Evolutionary conservation across 1,140 invertebrate genomes (phyloP).

Genomic region (Bradynema listronoti): DNA sequence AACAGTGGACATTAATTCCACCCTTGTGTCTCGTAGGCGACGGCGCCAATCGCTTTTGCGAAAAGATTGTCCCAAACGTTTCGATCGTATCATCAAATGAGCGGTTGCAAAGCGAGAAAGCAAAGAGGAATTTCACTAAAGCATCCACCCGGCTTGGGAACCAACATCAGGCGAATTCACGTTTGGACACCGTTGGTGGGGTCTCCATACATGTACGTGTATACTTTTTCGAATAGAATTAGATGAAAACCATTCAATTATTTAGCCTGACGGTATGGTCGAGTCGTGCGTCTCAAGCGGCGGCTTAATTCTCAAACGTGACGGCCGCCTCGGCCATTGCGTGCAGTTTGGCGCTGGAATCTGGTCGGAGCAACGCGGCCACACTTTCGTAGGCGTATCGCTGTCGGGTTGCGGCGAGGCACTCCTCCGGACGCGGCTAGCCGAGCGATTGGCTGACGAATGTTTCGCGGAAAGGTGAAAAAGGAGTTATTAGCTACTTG

Average conservation of each 20-base stretch:
- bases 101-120: slow-evolving; percentile 12
- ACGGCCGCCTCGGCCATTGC: slow-evolving; percentile 37
- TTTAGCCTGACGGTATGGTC: slow-evolving; percentile 4
- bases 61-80: slow-evolving; percentile 10
- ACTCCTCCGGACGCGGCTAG: slow-evolving; percentile 27
- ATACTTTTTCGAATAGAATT: background rate
- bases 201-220: slow-evolving; percentile 23
- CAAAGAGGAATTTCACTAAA: background rate
- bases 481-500: too few species aligned
- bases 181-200: slow-evolving; percentile 38
- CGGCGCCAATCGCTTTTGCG: slow-evolving; percentile 28
- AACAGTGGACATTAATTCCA: slow-evolving; percentile 11
- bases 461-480: slow-evolving; percentile 1
- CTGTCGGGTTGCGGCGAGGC: slow-evolving; percentile 44
- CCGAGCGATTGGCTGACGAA: slow-evolving; percentile 22
- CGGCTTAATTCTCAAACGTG: slow-evolving; percentile 36
- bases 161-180: slow-evolving; percentile 1
- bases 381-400: slow-evolving; percentile 24
- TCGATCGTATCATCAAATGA: slow-evolving; percentile 18
- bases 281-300: slow-evolving; percentile 32
- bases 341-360: slow-evolving; percentile 33
- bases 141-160: background rate
- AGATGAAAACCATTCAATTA: background rate
- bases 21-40: slow-evolving; percentile 27
- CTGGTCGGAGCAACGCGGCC: slow-evolving; percentile 33